Evolutionary conservation across 2,797 vertebrate species (phyloP), one percentile per base, ranked within the genome.

Genomic region (Gephyroberyx darwinii): DNA sequence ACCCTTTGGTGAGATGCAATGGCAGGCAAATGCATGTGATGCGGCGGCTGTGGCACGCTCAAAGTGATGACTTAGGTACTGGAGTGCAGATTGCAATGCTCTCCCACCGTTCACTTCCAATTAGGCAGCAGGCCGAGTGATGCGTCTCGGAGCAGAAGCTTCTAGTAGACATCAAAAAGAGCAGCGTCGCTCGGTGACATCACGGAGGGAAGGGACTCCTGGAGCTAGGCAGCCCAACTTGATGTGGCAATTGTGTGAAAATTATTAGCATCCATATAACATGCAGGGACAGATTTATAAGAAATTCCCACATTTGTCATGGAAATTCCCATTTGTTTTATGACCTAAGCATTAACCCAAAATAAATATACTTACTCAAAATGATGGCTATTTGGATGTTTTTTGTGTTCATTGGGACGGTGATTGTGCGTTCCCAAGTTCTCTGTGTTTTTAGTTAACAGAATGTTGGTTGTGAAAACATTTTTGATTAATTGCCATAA

Each of bases 401-500:
- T 7, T 54, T 8, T 52, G 59, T 64, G 61, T 73, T 75, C 60
- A 59, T 74, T 57, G 12, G 58, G 14, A 67, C 13, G 73, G 33
- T 66, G 74, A 59, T 70, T 77, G 75, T 59, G 74, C 75, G 47
- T 84, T 77, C 77, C 80, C 79, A 85, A 83, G 72, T 87, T 90
- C 74, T 83, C 83, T 53, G 75, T 84, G 80, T 90, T 91, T 89
- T 88, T 83, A 90, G 75, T 87, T 89, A 87, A 90, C 88, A 89
- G 86, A 90, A 88, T 89, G 90, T 81, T 89, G 89, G 81, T 91
- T 90, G 89, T 91, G 90, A 90, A 93, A 92, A 92, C 90, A 92
- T 84, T 91, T 90, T 93, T 93, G 91, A 93, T 93, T 91, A 93
- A 93, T 93, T 91, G 89, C 90, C 90, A 86, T 92, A 91, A 93